These are phyloP conservation scores for Delphinus delphis DNA, from an alignment of 2,113 vertebrate genomes.

Conservation along the genomic window DNA sequence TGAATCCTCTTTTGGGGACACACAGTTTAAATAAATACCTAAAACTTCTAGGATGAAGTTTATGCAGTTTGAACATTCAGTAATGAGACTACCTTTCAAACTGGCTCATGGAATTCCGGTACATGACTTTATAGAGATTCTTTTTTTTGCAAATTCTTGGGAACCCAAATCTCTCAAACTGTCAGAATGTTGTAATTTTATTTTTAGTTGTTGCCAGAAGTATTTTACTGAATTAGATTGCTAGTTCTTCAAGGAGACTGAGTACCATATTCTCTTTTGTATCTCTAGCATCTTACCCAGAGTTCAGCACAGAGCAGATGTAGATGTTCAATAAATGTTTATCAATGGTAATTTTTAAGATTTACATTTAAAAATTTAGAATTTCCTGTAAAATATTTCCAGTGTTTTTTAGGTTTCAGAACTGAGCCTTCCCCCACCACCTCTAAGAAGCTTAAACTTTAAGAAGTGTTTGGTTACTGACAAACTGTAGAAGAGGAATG, in stretches of 20 bases:
- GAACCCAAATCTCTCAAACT: neutral
- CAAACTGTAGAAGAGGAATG: neutral
- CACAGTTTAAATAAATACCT: neutral
- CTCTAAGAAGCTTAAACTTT: neutral
- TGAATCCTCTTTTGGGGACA: slow-evolving; percentile 8
- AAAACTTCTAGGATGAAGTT: slow-evolving; percentile 2
- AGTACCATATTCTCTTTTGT: neutral
- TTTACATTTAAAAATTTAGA: neutral
- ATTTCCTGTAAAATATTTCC: slow-evolving; percentile 35
- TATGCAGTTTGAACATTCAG: neutral
- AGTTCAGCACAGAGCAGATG: neutral
- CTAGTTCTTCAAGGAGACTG: neutral
- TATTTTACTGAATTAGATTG: neutral
- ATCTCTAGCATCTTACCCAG: neutral
- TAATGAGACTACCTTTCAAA: neutral
- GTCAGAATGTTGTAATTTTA: slow-evolving; percentile 27
- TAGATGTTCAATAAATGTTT: neutral
- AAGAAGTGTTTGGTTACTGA: slow-evolving; percentile 31
- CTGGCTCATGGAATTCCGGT: neutral
- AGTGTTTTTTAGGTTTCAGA: slow-evolving; percentile 20
- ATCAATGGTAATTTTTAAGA: neutral
- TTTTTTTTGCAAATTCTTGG: neutral
- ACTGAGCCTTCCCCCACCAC: neutral
- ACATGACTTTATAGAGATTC: neutral
- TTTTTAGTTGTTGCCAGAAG: neutral